These are phyloP conservation scores for Doris montereyensis DNA, from an alignment of 2,888 invertebrate genomes.

Conservation along the genomic window DNA sequence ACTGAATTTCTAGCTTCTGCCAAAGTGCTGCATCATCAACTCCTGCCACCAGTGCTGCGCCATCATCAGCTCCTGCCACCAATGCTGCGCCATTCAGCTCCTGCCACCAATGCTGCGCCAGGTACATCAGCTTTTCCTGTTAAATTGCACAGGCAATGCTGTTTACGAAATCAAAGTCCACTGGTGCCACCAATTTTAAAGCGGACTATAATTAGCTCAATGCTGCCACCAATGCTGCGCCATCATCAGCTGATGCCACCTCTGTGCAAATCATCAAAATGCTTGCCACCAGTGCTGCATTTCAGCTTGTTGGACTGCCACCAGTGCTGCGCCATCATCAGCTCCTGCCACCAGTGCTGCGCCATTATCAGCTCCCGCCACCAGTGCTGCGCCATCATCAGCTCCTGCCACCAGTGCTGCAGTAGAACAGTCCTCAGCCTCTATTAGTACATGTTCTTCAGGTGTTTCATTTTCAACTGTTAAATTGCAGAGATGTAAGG, in stretches of 20 bases:
- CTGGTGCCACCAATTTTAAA: too few relatives aligned
- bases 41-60: too few relatives aligned
- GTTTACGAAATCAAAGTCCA: too few relatives aligned
- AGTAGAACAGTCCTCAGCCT: background rate
- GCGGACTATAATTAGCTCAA: too few relatives aligned
- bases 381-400: background rate
- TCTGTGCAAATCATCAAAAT: too few relatives aligned
- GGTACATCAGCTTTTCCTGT: too few relatives aligned
- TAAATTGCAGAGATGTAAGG: slow-evolving; percentile 11
- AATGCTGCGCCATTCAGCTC: background rate
- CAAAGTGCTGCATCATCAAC: too few relatives aligned
- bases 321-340: background rate
- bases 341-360: background rate
- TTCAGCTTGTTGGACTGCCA: too few relatives aligned
- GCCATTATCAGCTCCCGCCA: background rate
- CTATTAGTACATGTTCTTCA: background rate
- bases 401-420: background rate
- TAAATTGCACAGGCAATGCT: too few relatives aligned
- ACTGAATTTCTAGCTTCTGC: too few relatives aligned
- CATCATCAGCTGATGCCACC: background rate
- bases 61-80: background rate
- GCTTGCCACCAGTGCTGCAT: too few relatives aligned
- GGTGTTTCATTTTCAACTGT: slow-evolving; percentile 5
- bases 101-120: background rate
- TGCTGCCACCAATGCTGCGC: background rate